These are phyloP conservation scores for Drosophila algonquin DNA, from an alignment of 2,888 invertebrate genomes.

Conservation along the genomic window DNA sequence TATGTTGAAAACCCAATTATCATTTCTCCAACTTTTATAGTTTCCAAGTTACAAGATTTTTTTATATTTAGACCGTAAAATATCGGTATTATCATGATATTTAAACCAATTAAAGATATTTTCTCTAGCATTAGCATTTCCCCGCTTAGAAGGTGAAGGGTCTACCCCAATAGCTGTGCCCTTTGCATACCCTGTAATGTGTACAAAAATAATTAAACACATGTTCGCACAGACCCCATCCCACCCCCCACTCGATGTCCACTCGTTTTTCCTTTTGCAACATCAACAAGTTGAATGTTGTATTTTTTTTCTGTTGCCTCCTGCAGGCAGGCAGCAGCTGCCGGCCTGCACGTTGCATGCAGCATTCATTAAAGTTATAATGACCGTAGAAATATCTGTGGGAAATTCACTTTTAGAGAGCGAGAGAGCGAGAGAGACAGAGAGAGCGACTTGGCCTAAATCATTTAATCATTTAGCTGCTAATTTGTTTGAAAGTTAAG, in stretches of 20 bases:
- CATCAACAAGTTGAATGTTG: constrained; percentile 62
- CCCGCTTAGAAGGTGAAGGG: neutral
- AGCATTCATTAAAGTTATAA: constrained; percentile 59
- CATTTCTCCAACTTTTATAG: too few species aligned
- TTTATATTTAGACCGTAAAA: too few species aligned
- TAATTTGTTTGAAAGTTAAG: constrained; percentile 34
- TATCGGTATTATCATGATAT: too few species aligned
- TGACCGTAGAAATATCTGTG: constrained; percentile 32
- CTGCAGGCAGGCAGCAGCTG: neutral
- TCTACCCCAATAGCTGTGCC: neutral
- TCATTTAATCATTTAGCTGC: constrained; percentile 36
- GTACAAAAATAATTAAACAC: constrained; percentile 42
- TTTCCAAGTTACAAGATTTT: too few species aligned
- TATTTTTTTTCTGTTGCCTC: constrained; percentile 14
- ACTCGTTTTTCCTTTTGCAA: constrained; percentile 48
- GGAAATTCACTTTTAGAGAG: constrained; percentile 16
- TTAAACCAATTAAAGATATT: too few species aligned
- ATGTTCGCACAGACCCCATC: constrained; percentile 19
- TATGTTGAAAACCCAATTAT: too few species aligned
- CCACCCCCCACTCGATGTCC: neutral
- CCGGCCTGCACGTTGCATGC: neutral
- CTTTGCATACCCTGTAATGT: neutral
- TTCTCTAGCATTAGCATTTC: too few species aligned
- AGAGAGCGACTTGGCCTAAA: constrained; percentile 19
- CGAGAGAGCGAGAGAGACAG: neutral